phyloP scores from a whole-genome alignment of 1,140 invertebrate species.

The Drosophila insularis region DNA sequence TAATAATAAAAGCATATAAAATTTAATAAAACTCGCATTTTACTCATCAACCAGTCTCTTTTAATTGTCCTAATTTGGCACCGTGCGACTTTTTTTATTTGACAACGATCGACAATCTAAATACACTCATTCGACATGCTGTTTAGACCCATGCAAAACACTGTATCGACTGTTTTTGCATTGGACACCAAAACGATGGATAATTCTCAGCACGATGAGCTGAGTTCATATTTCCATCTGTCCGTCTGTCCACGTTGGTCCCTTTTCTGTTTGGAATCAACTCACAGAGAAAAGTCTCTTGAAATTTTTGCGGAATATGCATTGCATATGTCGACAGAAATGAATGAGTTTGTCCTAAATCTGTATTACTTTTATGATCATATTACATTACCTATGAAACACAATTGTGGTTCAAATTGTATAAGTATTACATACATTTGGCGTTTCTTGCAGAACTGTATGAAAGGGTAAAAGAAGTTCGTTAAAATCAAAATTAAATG shows the following conservation, averaged over 20 bases:
- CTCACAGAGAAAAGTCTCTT: not conserved
- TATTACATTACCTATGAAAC: no score
- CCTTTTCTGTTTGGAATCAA: not conserved
- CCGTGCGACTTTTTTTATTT: not conserved
- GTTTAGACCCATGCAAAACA: not conserved
- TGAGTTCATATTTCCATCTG: slow-evolving; percentile 5
- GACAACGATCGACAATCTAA: not conserved
- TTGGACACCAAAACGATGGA: not conserved
- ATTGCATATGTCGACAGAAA: not conserved
- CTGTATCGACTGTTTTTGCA: not conserved
- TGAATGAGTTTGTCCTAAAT: not conserved
- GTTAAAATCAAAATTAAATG: not conserved
- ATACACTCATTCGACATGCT: slow-evolving; percentile 4
- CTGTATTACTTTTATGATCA: not conserved
- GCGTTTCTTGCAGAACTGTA: not conserved
- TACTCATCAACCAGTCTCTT: not conserved
- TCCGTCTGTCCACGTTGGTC: not conserved
- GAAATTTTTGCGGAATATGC: not conserved
- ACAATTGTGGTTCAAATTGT: no score
- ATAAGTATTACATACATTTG: not conserved
- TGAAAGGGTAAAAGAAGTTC: not conserved
- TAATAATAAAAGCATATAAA: not conserved
- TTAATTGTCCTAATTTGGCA: not conserved
- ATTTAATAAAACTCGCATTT: not conserved
- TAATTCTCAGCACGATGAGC: slow-evolving; percentile 2